Evolutionary conservation across 2,113 vertebrate species (phyloP), one percentile per base, ranked within the genome.

Genomic region (Carlito syrichta): DNA sequence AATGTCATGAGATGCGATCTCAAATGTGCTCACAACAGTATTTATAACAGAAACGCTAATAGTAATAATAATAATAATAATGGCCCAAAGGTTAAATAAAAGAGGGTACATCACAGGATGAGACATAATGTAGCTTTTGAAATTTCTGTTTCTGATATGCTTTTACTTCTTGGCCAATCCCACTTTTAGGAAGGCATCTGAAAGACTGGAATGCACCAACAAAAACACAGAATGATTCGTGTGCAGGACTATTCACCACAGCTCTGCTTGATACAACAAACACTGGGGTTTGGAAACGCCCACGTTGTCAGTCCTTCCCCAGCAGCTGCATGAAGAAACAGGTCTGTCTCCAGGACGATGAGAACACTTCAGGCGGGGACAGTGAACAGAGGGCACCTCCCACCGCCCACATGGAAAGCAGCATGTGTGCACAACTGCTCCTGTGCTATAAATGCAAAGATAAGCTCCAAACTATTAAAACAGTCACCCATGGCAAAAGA

Each of bases 401-500:
- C 2, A 8, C 22, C 3, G 6, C 12, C 17, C 1, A 43, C 1
- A 0, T 19, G 43, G 19, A 58, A 16, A 54, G 89, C 32, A n/a
- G 0, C 17, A 0, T 1, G 32, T 35, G 4, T 1, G 50, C 16
- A 2, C 8, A 1, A 2, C 2, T 30, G 32, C 48, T 45, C 9
- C 1, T 19, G 0, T 0, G 5, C 0, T 45, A 17, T 32, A 38
- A 22, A 20, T 14, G 48, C 40, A 23, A 13, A 68, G 58, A 50
- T 0, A n/a, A 12, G 32, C 60, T 32, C 82, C 32, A 16, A 13
- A 27, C 43, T 14, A 8, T 9, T 23, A 35, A 71, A 23, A 17
- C 4, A 17, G 10, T 22, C 68, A 2, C 20, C 19, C 5, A 3
- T 1, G 25, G 19, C 76, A 5, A 56, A 40, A 20, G 38, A 9